Evolutionary conservation across 2,888 invertebrate genomes (phyloP).

Genomic region (Trissonchulus sp.): DNA sequence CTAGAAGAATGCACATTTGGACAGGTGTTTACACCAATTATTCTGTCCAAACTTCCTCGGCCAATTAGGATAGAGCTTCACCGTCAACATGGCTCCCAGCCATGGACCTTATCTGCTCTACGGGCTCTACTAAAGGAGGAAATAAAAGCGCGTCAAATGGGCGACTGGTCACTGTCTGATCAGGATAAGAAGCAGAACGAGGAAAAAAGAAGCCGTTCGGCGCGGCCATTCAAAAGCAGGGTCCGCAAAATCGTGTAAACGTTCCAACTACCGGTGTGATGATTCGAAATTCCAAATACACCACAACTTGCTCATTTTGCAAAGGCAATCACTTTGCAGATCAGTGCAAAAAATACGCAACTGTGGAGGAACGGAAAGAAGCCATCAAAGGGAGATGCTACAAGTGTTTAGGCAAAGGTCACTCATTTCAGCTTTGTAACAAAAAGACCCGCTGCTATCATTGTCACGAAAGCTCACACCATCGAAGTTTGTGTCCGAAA

Average conservation of each 20-base stretch:
- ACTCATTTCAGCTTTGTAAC: no score
- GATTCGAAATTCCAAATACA: no score
- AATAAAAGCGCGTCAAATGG: slow-evolving; percentile 10
- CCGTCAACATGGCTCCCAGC: slow-evolving; percentile 3
- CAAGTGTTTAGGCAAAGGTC: slow-evolving; percentile 13
- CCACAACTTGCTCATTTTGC: slow-evolving; percentile 22
- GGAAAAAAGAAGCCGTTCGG: no score
- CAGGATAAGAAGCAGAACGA: no score
- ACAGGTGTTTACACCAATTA: slow-evolving; percentile 21
- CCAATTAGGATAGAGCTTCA: slow-evolving; percentile 11
- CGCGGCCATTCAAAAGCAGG: no score
- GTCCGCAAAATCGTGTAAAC: no score
- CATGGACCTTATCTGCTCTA: slow-evolving; percentile 19
- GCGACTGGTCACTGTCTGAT: no score
- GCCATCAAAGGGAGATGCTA: background rate
- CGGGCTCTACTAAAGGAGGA: slow-evolving; percentile 16
- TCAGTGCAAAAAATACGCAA: slow-evolving; percentile 3
- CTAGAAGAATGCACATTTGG: slow-evolving; percentile 3
- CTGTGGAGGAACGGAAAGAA: background rate
- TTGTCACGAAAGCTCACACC: no score
- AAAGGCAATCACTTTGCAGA: background rate
- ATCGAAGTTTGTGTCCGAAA: no score
- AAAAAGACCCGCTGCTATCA: no score
- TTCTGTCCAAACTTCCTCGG: slow-evolving; percentile 9
- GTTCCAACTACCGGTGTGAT: no score